phyloP scores from a whole-genome alignment of 53 echinoderm and acorn worm species.

The Mesocentrotus franciscanus region DNA sequence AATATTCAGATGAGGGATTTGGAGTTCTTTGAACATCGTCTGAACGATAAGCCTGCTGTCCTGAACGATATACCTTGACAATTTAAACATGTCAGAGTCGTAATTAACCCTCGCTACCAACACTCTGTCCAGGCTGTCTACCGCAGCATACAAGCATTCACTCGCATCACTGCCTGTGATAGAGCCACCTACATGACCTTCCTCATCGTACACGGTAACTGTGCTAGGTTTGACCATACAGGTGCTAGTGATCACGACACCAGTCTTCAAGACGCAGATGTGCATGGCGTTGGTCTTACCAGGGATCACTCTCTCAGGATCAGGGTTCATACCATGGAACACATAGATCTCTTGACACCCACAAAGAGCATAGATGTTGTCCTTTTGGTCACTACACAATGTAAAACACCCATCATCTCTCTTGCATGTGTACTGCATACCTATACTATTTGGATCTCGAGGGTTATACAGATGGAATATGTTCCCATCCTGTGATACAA shows the following conservation, averaged over 20 bases:
- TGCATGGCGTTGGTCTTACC: not conserved
- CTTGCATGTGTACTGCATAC: not conserved
- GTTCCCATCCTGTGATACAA: not conserved
- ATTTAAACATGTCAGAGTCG: not conserved
- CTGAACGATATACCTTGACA: not conserved
- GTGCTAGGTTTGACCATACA: not conserved
- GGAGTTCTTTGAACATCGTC: not conserved
- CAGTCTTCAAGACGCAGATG: not conserved
- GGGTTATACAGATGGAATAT: not conserved
- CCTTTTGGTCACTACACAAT: not conserved
- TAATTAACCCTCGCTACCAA: not conserved
- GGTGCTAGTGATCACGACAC: not conserved
- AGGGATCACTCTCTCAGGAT: not conserved
- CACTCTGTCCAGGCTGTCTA: not conserved
- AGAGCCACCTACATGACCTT: not conserved
- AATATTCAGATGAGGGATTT: not conserved
- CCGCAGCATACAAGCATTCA: not conserved
- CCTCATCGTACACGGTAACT: not conserved
- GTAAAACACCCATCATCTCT: not conserved
- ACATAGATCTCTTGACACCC: not conserved
- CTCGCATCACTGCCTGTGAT: not conserved
- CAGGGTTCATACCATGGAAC: not conserved
- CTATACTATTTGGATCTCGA: not conserved
- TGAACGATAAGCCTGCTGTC: not conserved
- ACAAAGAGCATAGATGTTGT: not conserved